Conservation (phyloP, 2,113 vertebrate species). For the Odocoileus hemionus region DNA sequence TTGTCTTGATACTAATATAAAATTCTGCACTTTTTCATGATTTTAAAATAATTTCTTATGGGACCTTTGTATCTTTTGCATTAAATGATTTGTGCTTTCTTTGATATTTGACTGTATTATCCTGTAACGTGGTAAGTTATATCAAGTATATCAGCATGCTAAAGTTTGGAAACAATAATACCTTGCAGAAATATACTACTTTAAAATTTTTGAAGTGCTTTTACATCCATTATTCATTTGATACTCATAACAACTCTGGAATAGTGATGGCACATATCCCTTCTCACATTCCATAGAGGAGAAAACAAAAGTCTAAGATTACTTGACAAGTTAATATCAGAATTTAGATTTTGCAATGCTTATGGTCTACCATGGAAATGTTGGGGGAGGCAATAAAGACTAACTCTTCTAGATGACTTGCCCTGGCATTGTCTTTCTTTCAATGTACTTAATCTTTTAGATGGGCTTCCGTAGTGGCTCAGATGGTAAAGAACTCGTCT, state of each 20-base stretch:
- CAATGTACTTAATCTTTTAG: neutral
- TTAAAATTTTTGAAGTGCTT: neutral
- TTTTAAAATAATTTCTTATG: slow-evolving; percentile 25
- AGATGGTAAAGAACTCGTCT: neutral
- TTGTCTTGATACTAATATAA: neutral
- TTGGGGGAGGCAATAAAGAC: neutral
- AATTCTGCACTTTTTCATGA: neutral
- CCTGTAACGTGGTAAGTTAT: neutral
- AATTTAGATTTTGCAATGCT: neutral
- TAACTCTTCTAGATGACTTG: neutral
- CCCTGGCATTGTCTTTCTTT: neutral
- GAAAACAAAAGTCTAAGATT: neutral
- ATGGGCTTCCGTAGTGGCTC: neutral
- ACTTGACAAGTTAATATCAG: neutral
- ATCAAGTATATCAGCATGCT: neutral
- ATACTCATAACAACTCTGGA: neutral
- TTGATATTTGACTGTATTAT: neutral
- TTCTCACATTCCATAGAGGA: neutral
- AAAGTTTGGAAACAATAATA: slow-evolving; percentile 8
- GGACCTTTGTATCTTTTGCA: neutral
- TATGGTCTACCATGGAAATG: neutral
- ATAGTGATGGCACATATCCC: neutral
- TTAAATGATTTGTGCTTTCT: neutral
- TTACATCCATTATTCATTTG: slow-evolving; percentile 23
- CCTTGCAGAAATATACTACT: neutral